Base-by-base conservation (phyloP, 2,113 vertebrate species). In the Burhinus bistriatus region DNA sequence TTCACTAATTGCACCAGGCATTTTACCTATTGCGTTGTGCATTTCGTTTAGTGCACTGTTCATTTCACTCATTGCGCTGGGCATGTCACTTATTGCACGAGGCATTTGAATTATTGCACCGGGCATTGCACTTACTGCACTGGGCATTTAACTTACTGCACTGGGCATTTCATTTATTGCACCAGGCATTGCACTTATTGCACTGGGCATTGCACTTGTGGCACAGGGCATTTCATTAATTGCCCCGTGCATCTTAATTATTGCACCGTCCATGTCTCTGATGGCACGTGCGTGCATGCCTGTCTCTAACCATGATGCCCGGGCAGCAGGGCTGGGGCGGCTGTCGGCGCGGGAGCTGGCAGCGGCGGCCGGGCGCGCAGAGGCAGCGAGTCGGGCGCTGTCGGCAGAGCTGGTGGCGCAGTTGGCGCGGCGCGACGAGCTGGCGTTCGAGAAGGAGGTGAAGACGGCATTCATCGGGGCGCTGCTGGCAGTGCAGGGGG, bases 391-490 rank as follows among this genome's bases (percentile, higher is more conserved):
- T 87, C 79, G 93, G 70, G 87, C 93, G 7, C 90, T 96, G n/a
- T 93, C 95, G 8, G 95, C 93, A 0, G 95, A 96, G 93, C 93
- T 96, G 87, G 95, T 96, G 95, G 90, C 95, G 0, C 93, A 96
- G 93, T 6, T 96, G 93, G 95, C 95, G 0, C 95, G 90, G 29
- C 26, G 95, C 69, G 95, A 94, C 25, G 95, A 96, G 93, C 83
- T 96, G 93, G 95, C 93, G 0, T 96, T 96, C 20, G 93, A 96
- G 87, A 96, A 96, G 87, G 95, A 94, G 93, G 95, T 94, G 95
- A 96, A 96, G 93, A 95, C 95, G 21, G 93, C 95, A 5, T 96
- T 96, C 83, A 96, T 96, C 54, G 95, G 95, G 54, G 95, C 95
- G 3, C 93, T 96, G 87, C 95, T 96, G 90, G 95, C 95, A 1